A percentile compares a stretch with the other conserved stretches of the same genome.
Conservation (phyloP, 2,797 vertebrate species). For the Discoglossus pictus region DNA sequence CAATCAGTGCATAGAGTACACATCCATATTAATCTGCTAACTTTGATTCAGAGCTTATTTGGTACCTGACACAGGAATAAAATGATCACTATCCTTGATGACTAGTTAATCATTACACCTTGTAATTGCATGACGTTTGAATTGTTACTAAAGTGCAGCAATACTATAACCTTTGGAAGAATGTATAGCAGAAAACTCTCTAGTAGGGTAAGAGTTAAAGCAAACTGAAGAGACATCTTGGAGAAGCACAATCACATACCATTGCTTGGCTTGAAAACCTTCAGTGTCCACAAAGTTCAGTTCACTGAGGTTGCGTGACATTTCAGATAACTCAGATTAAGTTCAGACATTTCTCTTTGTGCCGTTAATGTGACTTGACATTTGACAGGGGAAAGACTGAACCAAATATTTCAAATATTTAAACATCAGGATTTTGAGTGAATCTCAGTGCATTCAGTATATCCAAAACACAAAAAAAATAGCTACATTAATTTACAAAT, state of each 20-base stretch:
- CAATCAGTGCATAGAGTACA: too few species aligned
- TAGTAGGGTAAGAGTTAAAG: background rate
- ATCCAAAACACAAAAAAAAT: too few species aligned
- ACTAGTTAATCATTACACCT: too few species aligned
- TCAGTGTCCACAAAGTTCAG: conserved; percentile 38
- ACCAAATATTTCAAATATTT: conserved; percentile 47
- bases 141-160: too few species aligned
- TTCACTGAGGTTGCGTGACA: conserved; percentile 44
- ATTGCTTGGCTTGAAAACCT: conserved; percentile 27
- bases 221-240: background rate
- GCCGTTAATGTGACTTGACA: conserved; percentile 46
- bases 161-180: too few species aligned
- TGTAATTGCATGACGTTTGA: too few species aligned
- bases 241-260: conserved; percentile 17
- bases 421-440: conserved; percentile 18
- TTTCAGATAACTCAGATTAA: conserved; percentile 44
- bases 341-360: conserved; percentile 38
- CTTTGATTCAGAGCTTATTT: too few species aligned
- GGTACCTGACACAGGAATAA: too few species aligned
- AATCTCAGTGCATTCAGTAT: background rate
- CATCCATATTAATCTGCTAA: too few species aligned
- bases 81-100: too few species aligned
- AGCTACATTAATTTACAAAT: too few species aligned
- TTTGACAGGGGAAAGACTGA: conserved; percentile 41
- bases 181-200: too few species aligned